Base-by-base conservation (phyloP, 2,888 invertebrate species). In the Pelosia muscerda region DNA sequence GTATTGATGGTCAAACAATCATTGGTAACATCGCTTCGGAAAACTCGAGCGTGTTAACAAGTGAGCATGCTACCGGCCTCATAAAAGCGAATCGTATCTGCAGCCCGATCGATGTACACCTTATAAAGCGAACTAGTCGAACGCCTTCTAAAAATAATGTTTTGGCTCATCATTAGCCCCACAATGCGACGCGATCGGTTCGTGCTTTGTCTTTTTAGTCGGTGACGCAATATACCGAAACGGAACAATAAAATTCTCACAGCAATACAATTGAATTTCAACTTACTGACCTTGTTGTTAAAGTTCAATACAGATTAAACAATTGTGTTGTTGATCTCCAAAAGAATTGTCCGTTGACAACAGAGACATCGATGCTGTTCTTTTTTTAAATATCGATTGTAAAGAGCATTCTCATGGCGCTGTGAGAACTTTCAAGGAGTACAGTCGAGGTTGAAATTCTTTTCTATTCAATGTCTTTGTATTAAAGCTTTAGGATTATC, bases 381-480 rank as follows among this genome's bases (percentile, higher is more conserved):
- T 92, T 94, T 94, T 89, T 94, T 94, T 92, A 87, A 92, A 93
- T 94, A 93, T 95, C 93, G 94, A 93, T 93, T 93, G 92, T 94
- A 92, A 93, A 93, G 91, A 93, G 91, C 92, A 90, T 92, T 93
- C 94, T 93, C 93, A 93, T 93, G 91, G 89, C 89, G 87, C 89
- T 90, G 93, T 94, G 94, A 93, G 94, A 94, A 94, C 90, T 90
- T 90, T 90, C 88, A 85, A 87, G 84, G 74, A 73, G 88, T 88
- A 90, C 90, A 88, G 87, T 86, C 90, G 88, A 85, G 83, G 86
- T 90, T 89, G 88, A 88, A 89, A 92, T 92, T 92, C 91, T 87
- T 90, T 86, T 80, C 90, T 86, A 91, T 92, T 90, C 84, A 90
- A 82, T 82, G 83, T 85, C 90, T 88, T 92, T 90, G 91, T 88